phyloP scores from a whole-genome alignment of 2,888 invertebrate genomes.

The Cephus nigrinus region DNA sequence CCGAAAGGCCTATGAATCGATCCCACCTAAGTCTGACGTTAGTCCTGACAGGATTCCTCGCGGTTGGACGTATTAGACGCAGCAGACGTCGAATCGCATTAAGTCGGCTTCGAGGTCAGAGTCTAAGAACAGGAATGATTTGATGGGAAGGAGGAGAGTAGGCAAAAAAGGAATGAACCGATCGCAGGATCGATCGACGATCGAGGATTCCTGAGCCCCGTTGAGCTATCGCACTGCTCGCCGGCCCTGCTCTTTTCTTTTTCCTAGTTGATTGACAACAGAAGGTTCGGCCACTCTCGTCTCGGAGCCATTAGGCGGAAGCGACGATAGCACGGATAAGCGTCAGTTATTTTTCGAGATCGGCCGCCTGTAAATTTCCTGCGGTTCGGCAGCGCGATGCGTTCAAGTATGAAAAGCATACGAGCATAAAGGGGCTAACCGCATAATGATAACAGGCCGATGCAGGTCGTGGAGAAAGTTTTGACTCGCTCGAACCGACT shows the following conservation, averaged over 20 bases:
- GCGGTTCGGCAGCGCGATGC: too few species aligned
- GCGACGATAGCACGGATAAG: too few species aligned
- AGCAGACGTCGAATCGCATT: constrained; percentile 8
- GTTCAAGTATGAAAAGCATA: too few species aligned
- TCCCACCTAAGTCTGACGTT: too few species aligned
- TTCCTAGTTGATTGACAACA: background rate
- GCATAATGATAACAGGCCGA: background rate
- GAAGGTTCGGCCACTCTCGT: constrained; percentile 11
- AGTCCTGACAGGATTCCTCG: too few species aligned
- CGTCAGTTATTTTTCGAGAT: too few species aligned
- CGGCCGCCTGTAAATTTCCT: too few species aligned
- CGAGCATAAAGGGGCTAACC: background rate
- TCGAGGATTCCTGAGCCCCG: background rate
- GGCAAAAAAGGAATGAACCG: constrained; percentile 11
- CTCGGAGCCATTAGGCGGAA: constrained; percentile 1
- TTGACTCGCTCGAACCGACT: background rate
- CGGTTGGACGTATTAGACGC: background rate
- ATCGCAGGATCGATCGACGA: constrained; percentile 15
- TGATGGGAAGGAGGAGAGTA: background rate
- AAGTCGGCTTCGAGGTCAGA: constrained; percentile 29
- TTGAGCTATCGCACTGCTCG: too few species aligned
- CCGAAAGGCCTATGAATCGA: too few species aligned
- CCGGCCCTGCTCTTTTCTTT: too few species aligned
- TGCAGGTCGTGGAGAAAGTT: constrained; percentile 6
- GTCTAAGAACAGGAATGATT: background rate